A percentile compares a stretch with the other conserved stretches of the same genome.
phyloP scores from a whole-genome alignment of 2,113 vertebrate species.

The Columba livia region DNA sequence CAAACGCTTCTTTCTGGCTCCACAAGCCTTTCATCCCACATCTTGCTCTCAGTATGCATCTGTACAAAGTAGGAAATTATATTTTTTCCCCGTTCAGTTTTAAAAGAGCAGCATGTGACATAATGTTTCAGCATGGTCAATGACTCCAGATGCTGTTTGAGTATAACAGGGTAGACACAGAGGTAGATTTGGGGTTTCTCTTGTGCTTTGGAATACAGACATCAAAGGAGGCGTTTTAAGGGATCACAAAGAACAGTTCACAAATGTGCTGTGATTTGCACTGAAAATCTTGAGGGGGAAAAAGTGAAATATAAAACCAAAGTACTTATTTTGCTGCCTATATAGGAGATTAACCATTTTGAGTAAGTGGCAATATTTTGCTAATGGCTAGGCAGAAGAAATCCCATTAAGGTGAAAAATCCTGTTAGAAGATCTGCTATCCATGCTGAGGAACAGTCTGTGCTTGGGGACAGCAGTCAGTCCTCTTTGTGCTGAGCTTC shows the following conservation, averaged over 20 bases:
- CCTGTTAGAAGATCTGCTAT: background rate
- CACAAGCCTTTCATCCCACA: constrained; percentile 17
- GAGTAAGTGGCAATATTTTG: background rate
- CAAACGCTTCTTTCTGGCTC: background rate
- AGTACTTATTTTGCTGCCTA: background rate
- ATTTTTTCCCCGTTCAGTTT: background rate
- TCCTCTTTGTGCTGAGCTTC: background rate
- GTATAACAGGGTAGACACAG: background rate
- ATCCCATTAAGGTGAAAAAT: constrained; percentile 2
- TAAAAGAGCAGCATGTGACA: background rate
- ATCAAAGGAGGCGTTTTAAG: background rate
- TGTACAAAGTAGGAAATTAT: background rate
- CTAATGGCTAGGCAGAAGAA: background rate
- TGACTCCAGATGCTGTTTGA: background rate
- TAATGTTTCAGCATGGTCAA: background rate
- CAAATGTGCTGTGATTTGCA: background rate
- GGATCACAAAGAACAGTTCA: background rate
- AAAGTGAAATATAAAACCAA: background rate
- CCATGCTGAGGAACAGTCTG: rapidly evolving
- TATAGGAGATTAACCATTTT: background rate
- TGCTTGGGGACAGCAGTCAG: background rate
- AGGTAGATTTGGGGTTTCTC: background rate
- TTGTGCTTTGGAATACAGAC: background rate
- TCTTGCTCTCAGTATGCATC: background rate
- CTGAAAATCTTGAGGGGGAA: rapidly evolving